Evolutionary conservation across 1,140 invertebrate species (phyloP).

Genomic region (Araneus ventricosus): DNA sequence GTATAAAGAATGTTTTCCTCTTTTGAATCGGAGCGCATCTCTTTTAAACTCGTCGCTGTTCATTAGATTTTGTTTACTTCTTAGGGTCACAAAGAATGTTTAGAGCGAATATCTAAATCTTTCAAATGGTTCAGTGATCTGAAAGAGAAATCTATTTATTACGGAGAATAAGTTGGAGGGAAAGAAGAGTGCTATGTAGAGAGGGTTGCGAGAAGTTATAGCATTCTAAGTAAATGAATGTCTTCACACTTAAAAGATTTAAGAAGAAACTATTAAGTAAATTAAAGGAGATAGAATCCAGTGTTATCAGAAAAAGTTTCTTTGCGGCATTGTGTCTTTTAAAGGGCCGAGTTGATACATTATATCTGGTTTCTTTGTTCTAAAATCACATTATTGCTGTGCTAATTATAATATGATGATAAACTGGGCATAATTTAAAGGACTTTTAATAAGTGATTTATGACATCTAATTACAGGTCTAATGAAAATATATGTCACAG

Average conservation of each 20-base stretch:
- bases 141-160: neutral
- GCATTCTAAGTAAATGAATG: neutral
- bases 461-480: too few species aligned
- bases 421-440: too few species aligned
- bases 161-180: neutral
- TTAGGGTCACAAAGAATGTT: neutral
- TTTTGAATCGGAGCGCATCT: neutral
- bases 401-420: too few species aligned
- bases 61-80: slow-evolving; percentile 28
- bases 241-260: neutral
- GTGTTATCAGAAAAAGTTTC: too few species aligned
- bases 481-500: too few species aligned
- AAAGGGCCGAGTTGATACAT: too few species aligned
- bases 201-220: neutral
- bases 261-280: neutral
- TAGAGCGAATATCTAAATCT: slow-evolving; percentile 24
- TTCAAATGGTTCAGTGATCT: slow-evolving; percentile 4
- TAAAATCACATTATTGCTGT: too few species aligned
- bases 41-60: slow-evolving; percentile 21
- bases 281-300: neutral
- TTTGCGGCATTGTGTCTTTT: too few species aligned
- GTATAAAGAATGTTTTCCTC: slow-evolving; percentile 6
- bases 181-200: neutral
- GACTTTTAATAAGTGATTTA: too few species aligned
- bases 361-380: too few species aligned